Conservation (phyloP, 1,140 invertebrate species). For the Micrasema minimum region DNA sequence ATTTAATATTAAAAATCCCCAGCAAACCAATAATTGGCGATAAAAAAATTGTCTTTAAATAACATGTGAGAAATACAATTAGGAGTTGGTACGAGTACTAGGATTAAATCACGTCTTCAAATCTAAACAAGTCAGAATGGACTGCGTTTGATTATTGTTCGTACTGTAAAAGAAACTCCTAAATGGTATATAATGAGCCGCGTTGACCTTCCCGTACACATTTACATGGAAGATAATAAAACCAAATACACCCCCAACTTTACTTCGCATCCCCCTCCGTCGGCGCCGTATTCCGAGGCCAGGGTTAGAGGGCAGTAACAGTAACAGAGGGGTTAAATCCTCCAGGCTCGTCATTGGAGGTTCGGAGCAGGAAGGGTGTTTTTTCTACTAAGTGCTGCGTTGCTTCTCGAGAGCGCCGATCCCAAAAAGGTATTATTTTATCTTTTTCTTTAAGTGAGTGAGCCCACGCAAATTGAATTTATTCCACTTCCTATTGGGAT, state of each 20-base stretch:
- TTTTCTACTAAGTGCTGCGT: not conserved
- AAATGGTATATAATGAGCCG: conserved; percentile 27
- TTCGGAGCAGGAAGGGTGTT: not conserved
- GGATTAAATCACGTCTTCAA: not conserved
- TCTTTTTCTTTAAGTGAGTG: conserved; percentile 29
- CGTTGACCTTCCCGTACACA: conserved; percentile 13
- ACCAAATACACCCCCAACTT: conserved; percentile 10
- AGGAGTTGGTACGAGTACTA: too few relatives aligned
- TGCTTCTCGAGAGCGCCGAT: not conserved
- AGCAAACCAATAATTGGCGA: too few relatives aligned
- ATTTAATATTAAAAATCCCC: too few relatives aligned
- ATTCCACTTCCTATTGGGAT: conserved; percentile 27
- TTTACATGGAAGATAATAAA: conserved; percentile 32
- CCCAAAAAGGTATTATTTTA: conserved; percentile 14
- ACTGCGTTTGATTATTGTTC: not conserved
- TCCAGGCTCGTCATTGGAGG: too few relatives aligned
- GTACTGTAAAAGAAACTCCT: not conserved
- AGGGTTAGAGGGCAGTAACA: not conserved
- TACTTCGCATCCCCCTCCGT: conserved; percentile 2
- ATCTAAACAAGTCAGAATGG: not conserved
- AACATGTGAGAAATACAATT: too few relatives aligned
- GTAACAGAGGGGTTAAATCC: too few relatives aligned
- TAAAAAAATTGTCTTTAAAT: too few relatives aligned
- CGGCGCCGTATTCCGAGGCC: conserved; percentile 14
- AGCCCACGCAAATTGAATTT: conserved; percentile 33